Evolutionary conservation across 2,797 vertebrate genomes (phyloP).

Genomic region (Anguilla obscura): DNA sequence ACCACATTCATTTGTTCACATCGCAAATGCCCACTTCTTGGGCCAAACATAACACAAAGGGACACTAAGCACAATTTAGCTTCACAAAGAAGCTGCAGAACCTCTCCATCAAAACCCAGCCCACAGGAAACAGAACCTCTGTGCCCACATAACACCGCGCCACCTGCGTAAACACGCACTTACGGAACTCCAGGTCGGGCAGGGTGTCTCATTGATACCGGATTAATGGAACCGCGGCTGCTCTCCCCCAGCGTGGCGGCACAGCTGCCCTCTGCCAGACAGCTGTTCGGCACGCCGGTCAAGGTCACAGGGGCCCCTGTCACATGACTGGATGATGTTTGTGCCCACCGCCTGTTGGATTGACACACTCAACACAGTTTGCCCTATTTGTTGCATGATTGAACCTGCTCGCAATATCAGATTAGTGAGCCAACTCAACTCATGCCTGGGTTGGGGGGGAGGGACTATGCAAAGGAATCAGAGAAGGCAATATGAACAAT

Average conservation of each 20-base stretch:
- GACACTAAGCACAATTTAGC: not conserved
- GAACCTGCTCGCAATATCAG: not conserved
- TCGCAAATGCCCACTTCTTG: not conserved
- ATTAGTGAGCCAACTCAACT: not conserved
- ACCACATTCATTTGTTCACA: not conserved
- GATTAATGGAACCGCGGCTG: not conserved
- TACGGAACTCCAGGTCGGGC: no score
- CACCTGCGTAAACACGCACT: not conserved
- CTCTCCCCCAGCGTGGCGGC: not conserved
- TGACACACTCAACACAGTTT: constrained; percentile 1
- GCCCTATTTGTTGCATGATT: constrained; percentile 1
- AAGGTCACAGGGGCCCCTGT: not conserved
- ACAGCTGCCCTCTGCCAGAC: not conserved
- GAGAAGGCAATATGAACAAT: constrained; percentile 2
- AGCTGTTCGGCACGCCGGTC: not conserved
- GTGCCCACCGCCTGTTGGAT: not conserved
- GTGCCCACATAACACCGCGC: not conserved
- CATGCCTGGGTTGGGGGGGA: not conserved
- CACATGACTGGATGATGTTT: constrained; percentile 2
- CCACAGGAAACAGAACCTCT: not conserved
- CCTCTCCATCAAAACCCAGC: not conserved
- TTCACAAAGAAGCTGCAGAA: not conserved
- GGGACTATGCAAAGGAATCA: not conserved
- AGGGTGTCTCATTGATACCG: not conserved
- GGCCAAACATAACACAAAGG: not conserved